phyloP scores from a whole-genome alignment of 1,140 invertebrate genomes.

The Nebria ingens region DNA sequence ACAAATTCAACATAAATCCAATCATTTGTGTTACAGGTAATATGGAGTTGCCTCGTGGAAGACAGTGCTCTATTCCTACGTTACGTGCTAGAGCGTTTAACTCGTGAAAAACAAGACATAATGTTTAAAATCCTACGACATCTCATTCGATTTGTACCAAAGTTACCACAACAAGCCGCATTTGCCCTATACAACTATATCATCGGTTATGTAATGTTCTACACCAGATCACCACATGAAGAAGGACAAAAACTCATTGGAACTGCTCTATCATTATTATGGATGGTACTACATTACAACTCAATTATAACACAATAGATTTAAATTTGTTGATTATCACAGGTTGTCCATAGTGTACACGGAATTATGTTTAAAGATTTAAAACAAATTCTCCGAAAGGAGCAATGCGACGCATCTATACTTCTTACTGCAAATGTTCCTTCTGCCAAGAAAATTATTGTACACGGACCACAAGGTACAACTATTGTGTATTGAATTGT shows the following conservation, averaged over 20 bases:
- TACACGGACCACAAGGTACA: conserved; percentile 77
- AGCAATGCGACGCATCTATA: conserved; percentile 97
- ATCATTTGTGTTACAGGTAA: conserved; percentile 51
- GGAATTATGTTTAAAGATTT: conserved; percentile 99
- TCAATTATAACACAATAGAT: conserved; percentile 8
- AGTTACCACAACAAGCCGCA: conserved; percentile 92
- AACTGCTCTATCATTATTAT: conserved; percentile 85
- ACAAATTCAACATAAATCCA: too few relatives aligned
- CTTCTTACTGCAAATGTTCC: conserved; percentile 97
- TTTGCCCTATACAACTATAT: conserved; percentile 99
- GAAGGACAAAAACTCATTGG: conserved; percentile 84
- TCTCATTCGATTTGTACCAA: conserved; percentile 84
- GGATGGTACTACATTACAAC: conserved; percentile 63
- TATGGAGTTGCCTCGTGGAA: conserved; percentile 96
- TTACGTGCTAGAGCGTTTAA: conserved; percentile 92
- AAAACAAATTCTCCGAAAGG: conserved; percentile 96
- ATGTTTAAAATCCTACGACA: conserved; percentile 91
- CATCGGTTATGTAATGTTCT: conserved; percentile 99
- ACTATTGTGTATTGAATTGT: conserved; percentile 1
- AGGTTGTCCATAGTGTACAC: conserved; percentile 93
- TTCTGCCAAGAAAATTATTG: conserved; percentile 97
- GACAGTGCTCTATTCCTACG: conserved; percentile 93
- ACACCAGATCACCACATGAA: conserved; percentile 89
- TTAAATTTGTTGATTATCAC: conserved; percentile 11
- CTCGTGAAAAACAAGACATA: conserved; percentile 88